Conservation (phyloP, 2,113 vertebrate species). For the Helogale parvula region DNA sequence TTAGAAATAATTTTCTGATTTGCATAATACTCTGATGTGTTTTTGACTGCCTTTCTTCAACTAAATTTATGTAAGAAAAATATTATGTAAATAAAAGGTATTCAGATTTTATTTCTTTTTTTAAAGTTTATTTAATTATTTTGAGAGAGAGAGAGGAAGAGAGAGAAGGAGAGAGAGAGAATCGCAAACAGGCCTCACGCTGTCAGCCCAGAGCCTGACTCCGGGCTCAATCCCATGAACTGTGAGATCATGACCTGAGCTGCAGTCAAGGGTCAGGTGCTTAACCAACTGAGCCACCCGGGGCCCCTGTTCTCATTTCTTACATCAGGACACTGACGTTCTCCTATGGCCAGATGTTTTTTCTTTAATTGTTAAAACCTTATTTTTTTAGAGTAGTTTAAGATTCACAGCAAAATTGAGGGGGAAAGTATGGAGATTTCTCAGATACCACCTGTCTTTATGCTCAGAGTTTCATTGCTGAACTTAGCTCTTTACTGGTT, state of each 20-base stretch:
- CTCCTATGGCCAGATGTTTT: neutral
- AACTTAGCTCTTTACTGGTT: neutral
- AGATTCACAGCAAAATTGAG: neutral
- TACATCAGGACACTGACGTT: neutral
- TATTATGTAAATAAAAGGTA: neutral
- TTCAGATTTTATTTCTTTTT: neutral
- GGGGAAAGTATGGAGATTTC: neutral
- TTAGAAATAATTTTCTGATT: neutral
- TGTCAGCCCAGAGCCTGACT: too few relatives aligned
- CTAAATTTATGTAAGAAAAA: neutral
- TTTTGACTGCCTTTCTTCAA: neutral
- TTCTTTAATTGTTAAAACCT: neutral
- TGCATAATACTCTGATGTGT: neutral
- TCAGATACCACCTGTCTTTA: neutral
- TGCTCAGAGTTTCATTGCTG: neutral
- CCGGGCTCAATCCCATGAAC: too few relatives aligned
- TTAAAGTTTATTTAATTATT: too few relatives aligned
- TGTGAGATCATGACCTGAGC: too few relatives aligned
- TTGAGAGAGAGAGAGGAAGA: too few relatives aligned
- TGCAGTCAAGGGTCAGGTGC: too few relatives aligned
- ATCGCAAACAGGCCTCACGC: too few relatives aligned
- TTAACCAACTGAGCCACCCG: too few relatives aligned
- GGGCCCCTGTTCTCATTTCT: neutral
- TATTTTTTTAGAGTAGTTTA: neutral
- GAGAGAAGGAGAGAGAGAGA: too few relatives aligned